A percentile compares a stretch with the other conserved stretches of the same genome.
Evolutionary conservation across 64 coral and sea anemone genomes (phyloP).

Genomic region (Orbicella faveolata): DNA sequence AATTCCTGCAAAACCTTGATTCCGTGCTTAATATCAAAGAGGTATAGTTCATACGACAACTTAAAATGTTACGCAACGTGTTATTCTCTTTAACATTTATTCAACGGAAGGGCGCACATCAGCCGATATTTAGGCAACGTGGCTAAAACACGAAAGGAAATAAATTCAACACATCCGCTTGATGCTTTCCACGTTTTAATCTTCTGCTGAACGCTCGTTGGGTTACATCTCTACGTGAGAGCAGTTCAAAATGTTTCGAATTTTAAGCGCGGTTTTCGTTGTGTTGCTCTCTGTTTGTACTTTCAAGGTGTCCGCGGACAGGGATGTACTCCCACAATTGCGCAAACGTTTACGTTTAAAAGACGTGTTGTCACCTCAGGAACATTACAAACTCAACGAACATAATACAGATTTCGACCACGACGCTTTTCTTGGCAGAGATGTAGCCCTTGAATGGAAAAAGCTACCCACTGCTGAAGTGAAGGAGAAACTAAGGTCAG

Average conservation of each 20-base stretch:
- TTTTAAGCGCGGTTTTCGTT: neutral
- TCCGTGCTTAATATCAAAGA: neutral
- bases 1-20: neutral
- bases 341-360: neutral
- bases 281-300: neutral
- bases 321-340: neutral
- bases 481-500: conserved; percentile 70
- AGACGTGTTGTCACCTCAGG: conserved; percentile 6
- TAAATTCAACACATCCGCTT: neutral
- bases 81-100: neutral
- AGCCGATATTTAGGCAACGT: conserved; percentile 34
- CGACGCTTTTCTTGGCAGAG: conserved; percentile 78
- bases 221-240: neutral
- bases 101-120: conserved; percentile 2
- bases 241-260: neutral
- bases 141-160: conserved; percentile 24
- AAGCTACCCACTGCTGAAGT: conserved; percentile 48
- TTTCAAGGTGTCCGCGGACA: neutral
- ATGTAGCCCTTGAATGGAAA: conserved; percentile 26
- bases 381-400: conserved; percentile 57
- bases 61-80: neutral
- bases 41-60: neutral
- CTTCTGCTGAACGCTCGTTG: neutral
- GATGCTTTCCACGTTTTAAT: neutral
- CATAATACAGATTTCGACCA: conserved; percentile 71